A percentile compares a stretch with the other conserved stretches of the same genome.
Evolutionary conservation across 2,888 invertebrate species (phyloP).

Genomic region (Troides oblongomaculatus): DNA sequence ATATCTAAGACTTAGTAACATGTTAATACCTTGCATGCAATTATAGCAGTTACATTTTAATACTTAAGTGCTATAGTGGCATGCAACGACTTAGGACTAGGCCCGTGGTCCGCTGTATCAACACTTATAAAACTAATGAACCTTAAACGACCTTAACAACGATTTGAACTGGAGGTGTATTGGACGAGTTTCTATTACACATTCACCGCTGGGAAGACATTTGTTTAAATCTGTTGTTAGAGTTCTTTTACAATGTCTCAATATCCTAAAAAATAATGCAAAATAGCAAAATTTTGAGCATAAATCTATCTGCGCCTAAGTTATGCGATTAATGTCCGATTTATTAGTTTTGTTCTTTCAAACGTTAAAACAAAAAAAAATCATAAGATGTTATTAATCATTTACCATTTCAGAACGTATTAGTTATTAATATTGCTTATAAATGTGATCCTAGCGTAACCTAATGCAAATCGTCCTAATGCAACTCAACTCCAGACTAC

Average conservation of each 20-base stretch:
- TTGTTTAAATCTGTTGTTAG: not conserved
- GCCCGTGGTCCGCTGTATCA: slow-evolving; percentile 24
- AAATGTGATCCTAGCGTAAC: slow-evolving; percentile 3
- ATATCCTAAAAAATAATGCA: not conserved
- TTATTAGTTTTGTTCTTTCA: too few species aligned
- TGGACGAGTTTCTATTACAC: slow-evolving; percentile 6
- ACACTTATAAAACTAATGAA: slow-evolving; percentile 21
- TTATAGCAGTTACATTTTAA: slow-evolving; percentile 14
- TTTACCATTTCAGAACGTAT: not conserved
- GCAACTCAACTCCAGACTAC: slow-evolving; percentile 20
- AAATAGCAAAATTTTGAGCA: not conserved
- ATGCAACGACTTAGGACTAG: slow-evolving; percentile 11
- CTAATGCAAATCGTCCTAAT: slow-evolving; percentile 9
- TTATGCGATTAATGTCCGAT: too few species aligned
- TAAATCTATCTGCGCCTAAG: too few species aligned
- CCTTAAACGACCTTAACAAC: slow-evolving; percentile 18
- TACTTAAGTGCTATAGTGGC: slow-evolving; percentile 13
- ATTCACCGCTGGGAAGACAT: slow-evolving; percentile 1
- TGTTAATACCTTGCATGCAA: slow-evolving; percentile 7
- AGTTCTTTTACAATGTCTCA: not conserved
- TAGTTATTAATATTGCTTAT: not conserved
- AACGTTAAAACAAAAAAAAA: too few species aligned
- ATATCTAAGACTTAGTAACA: slow-evolving; percentile 18
- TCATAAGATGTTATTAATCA: too few species aligned
- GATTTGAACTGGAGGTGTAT: slow-evolving; percentile 17